Percentiles rank a stretch among this genome's conserved stretches.
phyloP scores from a whole-genome alignment of 2,888 invertebrate genomes.

The Drosophila buzzatii region DNA sequence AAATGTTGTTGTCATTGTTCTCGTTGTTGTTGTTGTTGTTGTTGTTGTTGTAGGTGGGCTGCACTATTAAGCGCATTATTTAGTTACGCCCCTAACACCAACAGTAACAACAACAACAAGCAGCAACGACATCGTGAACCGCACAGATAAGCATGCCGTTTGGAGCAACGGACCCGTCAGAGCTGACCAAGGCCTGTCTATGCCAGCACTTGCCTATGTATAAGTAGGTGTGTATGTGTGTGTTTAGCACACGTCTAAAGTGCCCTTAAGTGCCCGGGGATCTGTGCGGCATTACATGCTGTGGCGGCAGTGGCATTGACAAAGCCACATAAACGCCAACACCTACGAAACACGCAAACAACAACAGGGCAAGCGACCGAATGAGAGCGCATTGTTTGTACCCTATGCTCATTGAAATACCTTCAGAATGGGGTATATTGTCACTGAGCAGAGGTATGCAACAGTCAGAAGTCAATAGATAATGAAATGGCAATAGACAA shows the following conservation, averaged over 20 bases:
- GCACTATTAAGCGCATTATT: constrained; percentile 81
- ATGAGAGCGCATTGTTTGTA: constrained; percentile 16
- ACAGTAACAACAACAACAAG: constrained; percentile 10
- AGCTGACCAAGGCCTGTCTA: constrained; percentile 58
- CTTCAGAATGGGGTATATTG: neutral
- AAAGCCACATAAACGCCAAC: constrained; percentile 79
- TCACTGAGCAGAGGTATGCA: too few species aligned
- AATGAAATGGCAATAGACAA: neutral
- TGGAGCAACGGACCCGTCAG: constrained; percentile 58
- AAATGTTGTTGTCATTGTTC: constrained; percentile 33
- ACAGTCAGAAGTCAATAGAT: neutral
- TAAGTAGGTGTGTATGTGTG: constrained; percentile 14
- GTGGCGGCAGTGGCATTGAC: constrained; percentile 61
- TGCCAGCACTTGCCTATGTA: constrained; percentile 24
- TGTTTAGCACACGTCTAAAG: constrained; percentile 67
- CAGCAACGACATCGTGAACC: constrained; percentile 34
- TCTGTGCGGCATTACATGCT: constrained; percentile 63
- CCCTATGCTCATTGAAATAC: constrained; percentile 3
- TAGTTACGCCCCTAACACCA: constrained; percentile 53
- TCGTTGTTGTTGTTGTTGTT: constrained; percentile 13
- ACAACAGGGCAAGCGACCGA: constrained; percentile 29
- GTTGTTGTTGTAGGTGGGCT: constrained; percentile 49
- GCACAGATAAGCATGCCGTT: constrained; percentile 73
- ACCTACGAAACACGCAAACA: constrained; percentile 80
- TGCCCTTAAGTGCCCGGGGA: constrained; percentile 78